phyloP scores from a whole-genome alignment of 2,888 invertebrate genomes.

The Pseudococcus viburni region DNA sequence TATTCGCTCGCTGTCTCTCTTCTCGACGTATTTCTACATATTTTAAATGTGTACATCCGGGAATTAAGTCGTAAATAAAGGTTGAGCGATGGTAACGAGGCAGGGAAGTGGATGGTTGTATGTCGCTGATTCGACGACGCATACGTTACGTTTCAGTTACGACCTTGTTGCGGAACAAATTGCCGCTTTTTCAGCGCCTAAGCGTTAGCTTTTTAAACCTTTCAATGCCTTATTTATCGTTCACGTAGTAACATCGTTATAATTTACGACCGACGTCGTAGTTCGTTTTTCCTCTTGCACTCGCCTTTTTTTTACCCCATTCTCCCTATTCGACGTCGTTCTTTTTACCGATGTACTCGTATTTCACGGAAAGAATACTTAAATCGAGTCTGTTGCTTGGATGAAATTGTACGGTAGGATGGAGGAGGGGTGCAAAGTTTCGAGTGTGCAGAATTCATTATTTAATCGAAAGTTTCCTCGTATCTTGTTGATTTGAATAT shows the following conservation, averaged over 20 bases:
- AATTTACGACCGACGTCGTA: conserved; percentile 60
- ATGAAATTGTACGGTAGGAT: background rate
- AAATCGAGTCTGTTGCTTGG: conserved; percentile 17
- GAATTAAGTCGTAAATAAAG: conserved; percentile 66
- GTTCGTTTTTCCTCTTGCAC: background rate
- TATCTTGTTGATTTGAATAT: too few species aligned
- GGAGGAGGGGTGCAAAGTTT: too few species aligned
- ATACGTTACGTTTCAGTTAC: conserved; percentile 65
- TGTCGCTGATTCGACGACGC: conserved; percentile 35
- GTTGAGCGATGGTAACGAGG: background rate
- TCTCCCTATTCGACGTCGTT: background rate
- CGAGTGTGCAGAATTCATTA: too few species aligned
- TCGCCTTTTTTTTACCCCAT: background rate
- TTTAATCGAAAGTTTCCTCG: too few species aligned
- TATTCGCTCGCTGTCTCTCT: too few species aligned
- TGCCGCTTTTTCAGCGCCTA: conserved; percentile 65
- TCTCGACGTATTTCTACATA: conserved; percentile 43
- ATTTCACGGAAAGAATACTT: background rate
- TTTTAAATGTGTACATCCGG: conserved; percentile 57
- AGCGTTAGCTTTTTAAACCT: conserved; percentile 65
- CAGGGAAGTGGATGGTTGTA: background rate
- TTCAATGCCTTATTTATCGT: conserved; percentile 66
- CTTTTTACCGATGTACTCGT: background rate
- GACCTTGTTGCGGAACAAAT: conserved; percentile 63
- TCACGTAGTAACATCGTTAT: conserved; percentile 38